A percentile compares a stretch with the other conserved stretches of the same genome.
Evolutionary conservation across 2,888 invertebrate genomes (phyloP).

Genomic region (Netelia melanura): DNA sequence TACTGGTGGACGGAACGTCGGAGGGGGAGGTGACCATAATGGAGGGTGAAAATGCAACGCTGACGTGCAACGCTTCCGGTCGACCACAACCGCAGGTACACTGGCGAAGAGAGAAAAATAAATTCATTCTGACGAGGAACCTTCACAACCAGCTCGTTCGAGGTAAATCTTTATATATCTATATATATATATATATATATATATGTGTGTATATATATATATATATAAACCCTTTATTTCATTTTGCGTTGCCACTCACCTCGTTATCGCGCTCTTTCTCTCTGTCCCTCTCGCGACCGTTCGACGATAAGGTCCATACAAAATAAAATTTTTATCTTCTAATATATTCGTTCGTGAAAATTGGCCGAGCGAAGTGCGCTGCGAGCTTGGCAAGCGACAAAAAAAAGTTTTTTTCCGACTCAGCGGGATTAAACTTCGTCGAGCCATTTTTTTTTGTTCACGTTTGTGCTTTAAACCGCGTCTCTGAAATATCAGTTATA

Average conservation of each 20-base stretch:
- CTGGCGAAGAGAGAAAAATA: conserved; percentile 81
- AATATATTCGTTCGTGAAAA: conserved; percentile 19
- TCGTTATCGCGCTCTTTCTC: neutral
- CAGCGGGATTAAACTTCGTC: neutral
- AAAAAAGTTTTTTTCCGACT: conserved; percentile 29
- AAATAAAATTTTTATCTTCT: conserved; percentile 6
- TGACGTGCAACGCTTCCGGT: conserved; percentile 91
- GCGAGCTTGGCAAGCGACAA: neutral
- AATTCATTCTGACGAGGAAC: conserved; percentile 78
- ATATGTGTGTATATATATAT: conserved; percentile 38
- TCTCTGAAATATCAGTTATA: too few relatives aligned
- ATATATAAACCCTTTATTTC: conserved; percentile 42
- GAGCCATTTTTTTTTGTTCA: neutral
- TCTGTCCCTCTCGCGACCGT: neutral
- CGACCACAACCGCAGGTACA: conserved; percentile 89
- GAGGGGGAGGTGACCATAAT: conserved; percentile 89
- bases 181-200: conserved; percentile 19
- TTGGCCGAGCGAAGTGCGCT: conserved; percentile 10
- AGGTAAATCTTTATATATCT: conserved; percentile 68
- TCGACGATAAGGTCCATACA: conserved; percentile 43
- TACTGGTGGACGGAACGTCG: conserved; percentile 91
- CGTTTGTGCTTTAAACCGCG: too few relatives aligned
- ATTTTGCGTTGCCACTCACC: neutral
- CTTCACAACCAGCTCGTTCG: conserved; percentile 77
- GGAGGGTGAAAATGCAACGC: conserved; percentile 91